phyloP scores from a whole-genome alignment of 2,888 invertebrate genomes.

The Xiphydria camelus region DNA sequence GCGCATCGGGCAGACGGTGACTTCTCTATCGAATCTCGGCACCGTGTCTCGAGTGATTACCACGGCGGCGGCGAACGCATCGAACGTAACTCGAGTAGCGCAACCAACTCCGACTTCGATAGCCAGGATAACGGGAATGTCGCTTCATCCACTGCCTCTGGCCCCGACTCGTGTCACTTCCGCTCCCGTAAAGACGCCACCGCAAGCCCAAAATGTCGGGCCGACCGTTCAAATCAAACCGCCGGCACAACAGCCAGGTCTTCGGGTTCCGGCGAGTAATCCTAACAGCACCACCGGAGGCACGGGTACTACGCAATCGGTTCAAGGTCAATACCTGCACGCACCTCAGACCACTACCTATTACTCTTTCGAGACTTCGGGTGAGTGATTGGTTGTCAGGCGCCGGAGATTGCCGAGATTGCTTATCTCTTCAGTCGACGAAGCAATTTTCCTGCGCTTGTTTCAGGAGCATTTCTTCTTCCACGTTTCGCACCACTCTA shows the following conservation, averaged over 20 bases:
- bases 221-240: conserved; percentile 51
- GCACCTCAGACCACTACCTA: conserved; percentile 48
- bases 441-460: no score
- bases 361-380: conserved; percentile 49
- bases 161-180: conserved; percentile 43
- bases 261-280: conserved; percentile 16
- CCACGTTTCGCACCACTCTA: no score
- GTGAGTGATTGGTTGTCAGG: conserved; percentile 27
- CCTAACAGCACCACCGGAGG: conserved; percentile 31
- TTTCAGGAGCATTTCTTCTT: no score
- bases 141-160: conserved; percentile 49
- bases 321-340: conserved; percentile 47
- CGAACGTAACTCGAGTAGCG: conserved; percentile 40
- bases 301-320: conserved; percentile 32
- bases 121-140: conserved; percentile 52
- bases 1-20: conserved; percentile 51
- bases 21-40: conserved; percentile 46
- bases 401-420: no score
- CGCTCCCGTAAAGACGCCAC: conserved; percentile 37
- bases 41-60: conserved; percentile 50
- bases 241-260: conserved; percentile 23
- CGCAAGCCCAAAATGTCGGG: not conserved
- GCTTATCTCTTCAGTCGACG: no score
- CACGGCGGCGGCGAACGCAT: conserved; percentile 45
- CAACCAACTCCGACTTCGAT: conserved; percentile 47